A percentile compares a stretch with the other conserved stretches of the same genome.
Evolutionary conservation across 1,140 invertebrate species (phyloP).

Genomic region (Halyomorpha halys): DNA sequence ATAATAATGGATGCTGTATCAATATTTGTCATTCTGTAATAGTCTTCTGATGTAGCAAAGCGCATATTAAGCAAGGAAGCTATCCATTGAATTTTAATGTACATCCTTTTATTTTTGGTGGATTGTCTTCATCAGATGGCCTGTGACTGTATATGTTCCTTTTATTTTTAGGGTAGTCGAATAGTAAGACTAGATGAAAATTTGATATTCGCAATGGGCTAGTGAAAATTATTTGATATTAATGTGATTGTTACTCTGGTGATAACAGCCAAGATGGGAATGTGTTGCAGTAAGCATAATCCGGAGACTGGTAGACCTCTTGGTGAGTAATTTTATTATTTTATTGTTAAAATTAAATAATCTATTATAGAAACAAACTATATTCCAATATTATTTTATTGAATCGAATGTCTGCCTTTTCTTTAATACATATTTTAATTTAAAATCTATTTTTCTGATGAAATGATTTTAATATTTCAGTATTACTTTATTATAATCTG

Average conservation of each 20-base stretch:
- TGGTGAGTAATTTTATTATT: slow-evolving; percentile 26
- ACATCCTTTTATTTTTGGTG: slow-evolving; percentile 2
- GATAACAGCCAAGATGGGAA: slow-evolving; percentile 31
- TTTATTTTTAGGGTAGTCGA: background rate
- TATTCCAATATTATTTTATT: no score
- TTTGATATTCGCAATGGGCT: background rate
- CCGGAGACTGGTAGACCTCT: slow-evolving; percentile 30
- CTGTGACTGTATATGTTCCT: background rate
- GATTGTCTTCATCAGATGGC: background rate
- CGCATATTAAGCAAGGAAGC: background rate
- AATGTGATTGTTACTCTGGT: background rate
- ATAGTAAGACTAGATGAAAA: background rate
- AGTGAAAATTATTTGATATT: background rate
- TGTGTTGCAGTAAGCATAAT: slow-evolving; percentile 33
- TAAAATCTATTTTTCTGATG: no score
- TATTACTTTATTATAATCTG: no score
- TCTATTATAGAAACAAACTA: background rate
- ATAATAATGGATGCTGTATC: background rate
- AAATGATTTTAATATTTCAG: no score
- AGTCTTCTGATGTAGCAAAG: background rate
- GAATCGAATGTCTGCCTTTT: no score
- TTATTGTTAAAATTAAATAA: background rate
- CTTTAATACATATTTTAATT: no score
- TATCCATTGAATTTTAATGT: background rate
- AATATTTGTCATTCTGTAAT: background rate